Evolutionary conservation across 2,113 vertebrate genomes (phyloP), one percentile per base, ranked within the genome.

Genomic region (Ageneiosus marmoratus): DNA sequence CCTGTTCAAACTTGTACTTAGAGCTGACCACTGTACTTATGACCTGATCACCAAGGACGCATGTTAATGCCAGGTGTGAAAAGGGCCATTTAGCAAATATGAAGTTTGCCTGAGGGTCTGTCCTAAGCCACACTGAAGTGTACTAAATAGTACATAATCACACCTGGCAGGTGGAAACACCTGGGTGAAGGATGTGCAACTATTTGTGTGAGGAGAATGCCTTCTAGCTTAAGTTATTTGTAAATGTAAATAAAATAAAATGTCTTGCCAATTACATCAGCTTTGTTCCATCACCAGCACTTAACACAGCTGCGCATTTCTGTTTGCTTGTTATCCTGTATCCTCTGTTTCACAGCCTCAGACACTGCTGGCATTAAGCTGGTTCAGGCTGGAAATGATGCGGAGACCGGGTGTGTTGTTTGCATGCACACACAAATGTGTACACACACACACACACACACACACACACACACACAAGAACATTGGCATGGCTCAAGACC

Each of bases 401-500:
- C 22, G 6, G 48, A 53, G 51, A 53, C 79, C 48, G 65, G 82
- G 79, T 73, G 78, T 81, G 72, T 76, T 75, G 32, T 48, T 87
- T 79, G 79, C 44, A 27, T 22, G 13, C 79, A 67, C 78, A n/a
- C n/a, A n/a, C n/a, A n/a, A n/a, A n/a, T n/a, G n/a, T n/a, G n/a
- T n/a, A 75, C 77, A 69, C 55, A 58, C 29, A 46, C 75, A 55
- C 84, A 79, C 44, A 18, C 76, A 74, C 50, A 67, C 32, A 65
- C 73, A 44, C 83, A 56, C 69, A 75, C 77, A 69, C 55, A 58
- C 29, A 46, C 75, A 55, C 84, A 79, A 34, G 27, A 69, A 67
- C 77, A 20, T 41, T 41, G n/a, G 63, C 29, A 60, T 77, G 63
- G 70, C 62, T 83, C 55, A 83, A 84, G 82, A 78, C 79, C 79